A percentile compares a stretch with the other conserved stretches of the same genome.
phyloP scores from a whole-genome alignment of 2,113 vertebrate species.

The Ptilonorhynchus violaceus region DNA sequence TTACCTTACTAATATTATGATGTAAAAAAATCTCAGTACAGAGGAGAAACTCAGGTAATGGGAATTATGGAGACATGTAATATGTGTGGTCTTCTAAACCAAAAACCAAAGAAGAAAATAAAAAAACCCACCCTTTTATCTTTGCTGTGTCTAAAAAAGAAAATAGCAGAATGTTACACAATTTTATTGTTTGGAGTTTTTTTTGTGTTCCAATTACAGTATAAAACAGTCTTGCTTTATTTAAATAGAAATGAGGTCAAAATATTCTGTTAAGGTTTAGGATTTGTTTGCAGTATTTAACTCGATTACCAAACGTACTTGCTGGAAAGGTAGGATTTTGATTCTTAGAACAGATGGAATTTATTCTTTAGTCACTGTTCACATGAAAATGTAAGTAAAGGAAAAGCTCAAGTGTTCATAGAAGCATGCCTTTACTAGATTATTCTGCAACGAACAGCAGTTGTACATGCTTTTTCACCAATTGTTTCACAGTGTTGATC shows the following conservation, averaged over 20 bases:
- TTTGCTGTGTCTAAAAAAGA: neutral
- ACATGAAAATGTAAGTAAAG: neutral
- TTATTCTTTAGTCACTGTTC: neutral
- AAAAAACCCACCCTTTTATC: neutral
- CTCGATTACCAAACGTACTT: neutral
- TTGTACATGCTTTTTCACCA: neutral
- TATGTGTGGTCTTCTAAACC: neutral
- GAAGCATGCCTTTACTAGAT: neutral
- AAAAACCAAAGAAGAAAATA: neutral
- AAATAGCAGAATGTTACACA: neutral
- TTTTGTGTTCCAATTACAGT: neutral
- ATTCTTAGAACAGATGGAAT: neutral
- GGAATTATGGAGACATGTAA: neutral
- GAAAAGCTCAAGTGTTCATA: neutral
- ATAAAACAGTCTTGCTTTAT: neutral
- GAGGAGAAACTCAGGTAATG: neutral
- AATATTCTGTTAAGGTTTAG: neutral
- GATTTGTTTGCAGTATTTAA: constrained; percentile 14
- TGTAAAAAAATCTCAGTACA: neutral
- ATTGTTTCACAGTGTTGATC: neutral
- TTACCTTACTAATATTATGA: neutral
- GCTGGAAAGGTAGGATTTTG: neutral
- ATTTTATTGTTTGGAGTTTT: neutral
- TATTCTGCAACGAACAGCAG: neutral
- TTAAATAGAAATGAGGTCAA: neutral